phyloP scores from a whole-genome alignment of 2,797 vertebrate genomes.

The Coregonus ussuriensis region DNA sequence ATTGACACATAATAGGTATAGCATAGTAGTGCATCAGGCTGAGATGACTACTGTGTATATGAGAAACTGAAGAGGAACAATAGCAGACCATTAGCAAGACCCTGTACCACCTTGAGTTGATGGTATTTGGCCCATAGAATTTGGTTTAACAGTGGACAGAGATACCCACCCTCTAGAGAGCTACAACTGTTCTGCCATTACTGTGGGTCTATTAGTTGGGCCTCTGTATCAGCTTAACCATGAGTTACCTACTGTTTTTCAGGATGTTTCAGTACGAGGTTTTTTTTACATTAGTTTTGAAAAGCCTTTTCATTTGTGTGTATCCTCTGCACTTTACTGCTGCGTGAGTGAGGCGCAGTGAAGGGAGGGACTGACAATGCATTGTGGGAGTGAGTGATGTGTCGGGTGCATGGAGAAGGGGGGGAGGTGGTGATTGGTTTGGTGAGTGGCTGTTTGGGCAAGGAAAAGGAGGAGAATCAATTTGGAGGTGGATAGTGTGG shows the following conservation, averaged over 20 bases:
- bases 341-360: constrained; percentile 73
- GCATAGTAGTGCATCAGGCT: neutral
- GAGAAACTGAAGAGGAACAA: too few relatives aligned
- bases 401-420: constrained; percentile 49
- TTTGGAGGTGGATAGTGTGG: constrained; percentile 45
- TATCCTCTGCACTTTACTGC: constrained; percentile 86
- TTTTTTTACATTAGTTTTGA: constrained; percentile 17
- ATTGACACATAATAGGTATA: neutral
- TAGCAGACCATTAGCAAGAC: constrained; percentile 37
- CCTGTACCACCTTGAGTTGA: too few relatives aligned
- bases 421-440: constrained; percentile 56
- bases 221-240: constrained; percentile 45
- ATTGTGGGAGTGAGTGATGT: constrained; percentile 51
- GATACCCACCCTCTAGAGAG: constrained; percentile 21
- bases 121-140: constrained; percentile 41
- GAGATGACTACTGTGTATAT: neutral
- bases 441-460: constrained; percentile 47
- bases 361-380: constrained; percentile 61
- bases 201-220: constrained; percentile 7
- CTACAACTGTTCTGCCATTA: constrained; percentile 50
- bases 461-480: constrained; percentile 75
- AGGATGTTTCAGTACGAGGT: constrained; percentile 53
- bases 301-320: constrained; percentile 52
- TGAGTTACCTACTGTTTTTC: constrained; percentile 46
- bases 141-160: constrained; percentile 1